Evolutionary conservation across 2,888 invertebrate species (phyloP), one percentile per base, ranked within the genome.

Genomic region (Ichneumoninae sp.): DNA sequence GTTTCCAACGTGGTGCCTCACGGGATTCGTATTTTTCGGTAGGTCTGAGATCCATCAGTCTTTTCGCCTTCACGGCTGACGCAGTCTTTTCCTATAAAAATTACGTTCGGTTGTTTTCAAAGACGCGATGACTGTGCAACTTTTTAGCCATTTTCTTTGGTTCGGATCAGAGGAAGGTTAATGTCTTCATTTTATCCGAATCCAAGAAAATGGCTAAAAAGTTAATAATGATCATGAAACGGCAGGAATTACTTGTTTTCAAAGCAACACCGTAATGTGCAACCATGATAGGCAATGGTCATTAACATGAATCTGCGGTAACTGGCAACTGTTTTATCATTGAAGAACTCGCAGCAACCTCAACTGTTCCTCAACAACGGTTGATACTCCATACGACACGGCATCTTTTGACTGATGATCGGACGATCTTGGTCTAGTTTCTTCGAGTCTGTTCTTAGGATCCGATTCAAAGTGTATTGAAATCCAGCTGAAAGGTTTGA

Each of bases 11-110:
- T 50, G 10, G 62, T 47, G 62, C 44, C 50, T 62, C 47, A 22
- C 74, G 7, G 30, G n/a, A 62, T 33, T 74, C 33, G 44, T 26
- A 74, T 74, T 74, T 62, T 44, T 74, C 33, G 26, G 13, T 30
- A 30, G 60, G n/a, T 3, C 16, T n/a, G 22, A 30, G 47, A 33
- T 50, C 30, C 47, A 74, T 74, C 62, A 50, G 62, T 19, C 33
- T 50, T 47, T 47, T 47, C 3, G n/a, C 47, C 22, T 57, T 26
- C 60, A 7, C 36, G 26, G 26, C 44, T 44, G 16, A 16, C 8
- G 30, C 13, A 1, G 19, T 13, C n/a, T n/a, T 19, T 4, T 19
- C 19, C 0, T 22, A 57, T 57, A 36, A 40, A 40, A 71, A 22
- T 16, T 10, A 36, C 40, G 22, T 13, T n/a, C 6, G 54, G 33